phyloP scores from a whole-genome alignment of 2,113 vertebrate species.

The Morone chrysops region DNA sequence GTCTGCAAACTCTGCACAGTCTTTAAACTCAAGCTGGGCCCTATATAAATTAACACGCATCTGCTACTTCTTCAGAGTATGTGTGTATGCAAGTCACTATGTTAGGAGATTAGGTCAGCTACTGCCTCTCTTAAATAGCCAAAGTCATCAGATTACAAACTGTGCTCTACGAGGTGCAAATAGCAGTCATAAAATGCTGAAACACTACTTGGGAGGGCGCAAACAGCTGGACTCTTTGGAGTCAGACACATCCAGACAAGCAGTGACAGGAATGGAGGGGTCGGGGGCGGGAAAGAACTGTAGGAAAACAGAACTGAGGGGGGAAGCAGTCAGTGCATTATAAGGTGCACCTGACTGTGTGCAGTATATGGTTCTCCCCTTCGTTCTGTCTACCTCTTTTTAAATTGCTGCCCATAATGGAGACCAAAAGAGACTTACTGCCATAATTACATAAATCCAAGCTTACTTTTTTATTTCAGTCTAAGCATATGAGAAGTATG shows the following conservation, averaged over 20 bases:
- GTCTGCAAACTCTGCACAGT: conserved; percentile 17
- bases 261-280: conserved; percentile 68
- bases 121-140: conserved; percentile 76
- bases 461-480: not conserved
- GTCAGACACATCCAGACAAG: conserved; percentile 79
- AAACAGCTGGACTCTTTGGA: conserved; percentile 82
- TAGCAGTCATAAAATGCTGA: conserved; percentile 84
- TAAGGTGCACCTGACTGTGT: conserved; percentile 74
- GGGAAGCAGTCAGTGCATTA: conserved; percentile 55
- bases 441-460: not conserved
- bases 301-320: conserved; percentile 71
- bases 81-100: conserved; percentile 39
- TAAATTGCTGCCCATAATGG: not conserved
- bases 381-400: conserved; percentile 21
- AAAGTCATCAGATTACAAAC: conserved; percentile 84
- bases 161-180: conserved; percentile 80
- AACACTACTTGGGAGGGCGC: conserved; percentile 83
- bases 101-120: conserved; percentile 75
- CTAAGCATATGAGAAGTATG: not conserved
- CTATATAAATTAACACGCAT: conserved; percentile 32
- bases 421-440: not conserved
- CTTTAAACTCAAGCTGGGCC: conserved; percentile 11
- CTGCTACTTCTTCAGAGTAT: conserved; percentile 4
- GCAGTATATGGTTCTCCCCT: conserved; percentile 17
- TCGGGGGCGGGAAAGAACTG: conserved; percentile 15